Evolutionary conservation across 2,113 vertebrate genomes (phyloP).

Genomic region (Sclerurus mexicanus): DNA sequence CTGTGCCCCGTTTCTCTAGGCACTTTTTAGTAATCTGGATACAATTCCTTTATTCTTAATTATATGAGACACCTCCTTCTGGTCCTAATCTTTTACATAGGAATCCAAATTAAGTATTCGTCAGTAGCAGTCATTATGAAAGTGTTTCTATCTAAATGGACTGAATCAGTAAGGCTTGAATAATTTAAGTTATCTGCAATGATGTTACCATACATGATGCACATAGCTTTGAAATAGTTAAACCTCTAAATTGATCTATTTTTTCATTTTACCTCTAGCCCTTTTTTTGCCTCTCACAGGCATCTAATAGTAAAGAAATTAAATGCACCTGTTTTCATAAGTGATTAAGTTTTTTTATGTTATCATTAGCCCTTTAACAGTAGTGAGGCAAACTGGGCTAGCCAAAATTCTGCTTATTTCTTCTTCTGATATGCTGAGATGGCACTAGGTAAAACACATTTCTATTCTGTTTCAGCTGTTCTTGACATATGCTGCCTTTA

Average conservation of each 20-base stretch:
- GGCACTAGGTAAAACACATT: not conserved
- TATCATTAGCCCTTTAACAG: not conserved
- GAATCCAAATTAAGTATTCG: not conserved
- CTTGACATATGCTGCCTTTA: not conserved
- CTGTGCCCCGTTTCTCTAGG: not conserved
- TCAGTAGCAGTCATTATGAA: not conserved
- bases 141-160: not conserved
- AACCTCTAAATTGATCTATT: not conserved
- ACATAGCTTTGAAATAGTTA: slow-evolving; percentile 18
- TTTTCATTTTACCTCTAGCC: not conserved
- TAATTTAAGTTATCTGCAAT: not conserved
- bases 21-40: not conserved
- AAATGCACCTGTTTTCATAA: slow-evolving; percentile 16
- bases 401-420: not conserved
- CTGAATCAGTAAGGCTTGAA: not conserved
- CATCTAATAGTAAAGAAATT: not conserved
- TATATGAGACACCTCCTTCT: not conserved
- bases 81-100: not conserved
- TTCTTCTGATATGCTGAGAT: not conserved
- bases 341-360: not conserved
- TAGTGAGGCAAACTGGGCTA: not conserved
- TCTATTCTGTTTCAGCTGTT: not conserved
- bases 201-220: not conserved
- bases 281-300: not conserved
- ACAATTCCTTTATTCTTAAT: not conserved